Evolutionary conservation across 2,888 invertebrate species (phyloP).

Genomic region (Danaus chrysippus): DNA sequence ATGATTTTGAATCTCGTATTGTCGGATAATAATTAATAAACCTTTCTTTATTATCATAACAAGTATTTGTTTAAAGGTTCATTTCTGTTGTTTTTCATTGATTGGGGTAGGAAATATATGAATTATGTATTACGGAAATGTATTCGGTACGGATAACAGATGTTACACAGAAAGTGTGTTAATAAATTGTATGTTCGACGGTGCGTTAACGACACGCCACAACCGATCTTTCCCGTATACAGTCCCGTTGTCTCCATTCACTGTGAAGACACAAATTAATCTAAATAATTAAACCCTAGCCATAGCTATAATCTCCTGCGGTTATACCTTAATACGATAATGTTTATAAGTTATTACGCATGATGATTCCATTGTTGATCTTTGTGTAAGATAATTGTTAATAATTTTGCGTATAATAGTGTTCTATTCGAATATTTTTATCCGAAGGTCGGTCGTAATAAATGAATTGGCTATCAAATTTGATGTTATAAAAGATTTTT

Average conservation of each 20-base stretch:
- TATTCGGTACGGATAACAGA: constrained; percentile 61
- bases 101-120: too few relatives aligned
- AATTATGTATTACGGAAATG: constrained; percentile 52
- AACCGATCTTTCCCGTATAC: constrained; percentile 45
- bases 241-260: constrained; percentile 50
- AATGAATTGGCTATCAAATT: neutral
- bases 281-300: too few relatives aligned
- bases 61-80: neutral
- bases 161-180: constrained; percentile 65
- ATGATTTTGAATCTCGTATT: constrained; percentile 16
- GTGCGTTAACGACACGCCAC: constrained; percentile 57
- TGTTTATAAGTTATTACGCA: too few relatives aligned
- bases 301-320: too few relatives aligned
- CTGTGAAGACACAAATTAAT: too few relatives aligned
- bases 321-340: too few relatives aligned
- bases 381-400: constrained; percentile 9
- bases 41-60: neutral
- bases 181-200: constrained; percentile 55
- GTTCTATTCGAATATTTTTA: neutral
- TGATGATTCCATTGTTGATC: neutral
- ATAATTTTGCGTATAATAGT: constrained; percentile 3
- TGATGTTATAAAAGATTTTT: constrained; percentile 6
- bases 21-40: neutral
- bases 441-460: constrained; percentile 1
- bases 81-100: too few relatives aligned